A percentile compares a stretch with the other conserved stretches of the same genome.
phyloP scores from a whole-genome alignment of 1,140 invertebrate genomes.

The Drosophila bifasciata region DNA sequence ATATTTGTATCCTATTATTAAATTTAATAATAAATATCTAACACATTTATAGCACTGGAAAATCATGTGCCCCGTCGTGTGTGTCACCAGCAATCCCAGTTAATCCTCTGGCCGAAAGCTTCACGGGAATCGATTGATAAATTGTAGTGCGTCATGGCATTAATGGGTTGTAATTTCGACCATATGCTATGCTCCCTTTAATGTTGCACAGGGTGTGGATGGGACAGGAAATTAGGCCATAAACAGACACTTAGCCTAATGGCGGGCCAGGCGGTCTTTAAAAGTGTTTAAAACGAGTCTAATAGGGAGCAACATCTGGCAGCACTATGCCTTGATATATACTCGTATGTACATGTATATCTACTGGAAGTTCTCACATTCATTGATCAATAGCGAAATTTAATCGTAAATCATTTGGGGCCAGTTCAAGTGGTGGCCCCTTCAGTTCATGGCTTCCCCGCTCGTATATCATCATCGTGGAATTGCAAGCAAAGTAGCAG shows the following conservation, averaged over 20 bases:
- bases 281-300: too few species aligned
- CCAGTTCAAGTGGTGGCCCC: too few species aligned
- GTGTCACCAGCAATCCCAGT: neutral
- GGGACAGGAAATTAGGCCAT: conserved; percentile 4
- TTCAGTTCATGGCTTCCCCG: neutral
- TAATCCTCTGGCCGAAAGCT: conserved; percentile 2
- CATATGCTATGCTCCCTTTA: conserved; percentile 27
- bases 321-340: too few species aligned
- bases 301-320: too few species aligned
- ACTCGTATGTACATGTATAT: too few species aligned
- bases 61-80: neutral
- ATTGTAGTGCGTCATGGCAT: conserved; percentile 8
- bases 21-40: too few species aligned
- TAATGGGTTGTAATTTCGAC: conserved; percentile 21
- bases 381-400: too few species aligned
- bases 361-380: too few species aligned
- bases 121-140: conserved; percentile 9
- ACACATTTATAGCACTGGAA: neutral
- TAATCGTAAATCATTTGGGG: too few species aligned
- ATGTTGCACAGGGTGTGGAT: neutral
- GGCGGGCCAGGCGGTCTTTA: too few species aligned
- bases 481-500: neutral
- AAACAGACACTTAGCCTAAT: neutral
- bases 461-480: conserved; percentile 10
- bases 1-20: too few species aligned